Conservation (phyloP, 2,888 invertebrate genomes). For the Sarcophaga caerulescens region DNA sequence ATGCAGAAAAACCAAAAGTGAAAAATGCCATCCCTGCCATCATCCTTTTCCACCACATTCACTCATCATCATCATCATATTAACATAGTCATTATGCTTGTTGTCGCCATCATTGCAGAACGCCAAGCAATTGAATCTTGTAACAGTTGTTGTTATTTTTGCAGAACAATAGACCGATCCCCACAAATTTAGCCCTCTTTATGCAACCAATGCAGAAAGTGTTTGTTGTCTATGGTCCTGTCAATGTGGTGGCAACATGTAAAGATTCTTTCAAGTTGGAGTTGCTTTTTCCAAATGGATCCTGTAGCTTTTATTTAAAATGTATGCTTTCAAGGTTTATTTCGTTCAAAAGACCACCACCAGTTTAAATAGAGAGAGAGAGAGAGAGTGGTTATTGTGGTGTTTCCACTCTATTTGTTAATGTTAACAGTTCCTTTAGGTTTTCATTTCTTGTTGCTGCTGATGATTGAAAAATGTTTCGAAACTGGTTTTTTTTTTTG, state of each 20-base stretch:
- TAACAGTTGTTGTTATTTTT: background rate
- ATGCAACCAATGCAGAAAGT: conserved; percentile 19
- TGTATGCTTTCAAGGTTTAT: too few relatives aligned
- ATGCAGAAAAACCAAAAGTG: conserved; percentile 56
- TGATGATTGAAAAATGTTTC: background rate
- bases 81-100: background rate
- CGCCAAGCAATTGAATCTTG: background rate
- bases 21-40: conserved; percentile 8
- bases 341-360: too few relatives aligned
- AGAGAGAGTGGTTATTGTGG: background rate
- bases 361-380: too few relatives aligned
- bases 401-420: conserved; percentile 22
- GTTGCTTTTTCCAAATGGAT: too few relatives aligned
- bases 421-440: conserved; percentile 23
- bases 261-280: background rate
- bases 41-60: background rate
- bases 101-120: background rate
- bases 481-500: background rate
- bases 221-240: conserved; percentile 4
- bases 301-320: too few relatives aligned
- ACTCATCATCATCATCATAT: too few relatives aligned
- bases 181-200: conserved; percentile 21
- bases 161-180: conserved; percentile 5
- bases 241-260: conserved; percentile 23
- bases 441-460: background rate